These are phyloP conservation scores for Tachypleus tridentatus DNA, from an alignment of 1,140 invertebrate species.

Conservation along the genomic window DNA sequence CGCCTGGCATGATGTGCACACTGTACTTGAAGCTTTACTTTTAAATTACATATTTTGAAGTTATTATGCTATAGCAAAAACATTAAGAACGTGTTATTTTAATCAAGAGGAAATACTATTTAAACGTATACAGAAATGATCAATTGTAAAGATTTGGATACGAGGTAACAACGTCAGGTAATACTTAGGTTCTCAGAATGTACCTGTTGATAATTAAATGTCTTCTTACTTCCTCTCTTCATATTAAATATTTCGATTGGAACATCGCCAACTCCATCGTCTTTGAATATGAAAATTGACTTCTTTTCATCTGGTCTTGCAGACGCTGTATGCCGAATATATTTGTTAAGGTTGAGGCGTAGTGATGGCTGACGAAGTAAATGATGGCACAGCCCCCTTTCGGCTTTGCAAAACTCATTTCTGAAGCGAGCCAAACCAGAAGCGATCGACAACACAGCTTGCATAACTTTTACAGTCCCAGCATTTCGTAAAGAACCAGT, in stretches of 20 bases:
- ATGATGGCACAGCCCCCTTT: constrained; percentile 27
- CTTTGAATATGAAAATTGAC: constrained; percentile 31
- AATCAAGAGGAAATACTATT: no score
- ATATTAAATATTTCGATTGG: constrained; percentile 35
- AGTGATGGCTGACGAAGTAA: constrained; percentile 29
- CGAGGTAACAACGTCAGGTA: no score
- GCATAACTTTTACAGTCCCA: constrained; percentile 35
- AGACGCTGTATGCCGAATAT: constrained; percentile 27
- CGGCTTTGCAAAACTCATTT: constrained; percentile 26
- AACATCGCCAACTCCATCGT: constrained; percentile 32
- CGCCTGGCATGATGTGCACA: no score
- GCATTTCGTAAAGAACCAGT: constrained; percentile 30
- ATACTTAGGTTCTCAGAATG: no score
- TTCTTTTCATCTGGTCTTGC: constrained; percentile 27
- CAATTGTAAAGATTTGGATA: no score
- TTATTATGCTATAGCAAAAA: no score
- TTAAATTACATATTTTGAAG: no score
- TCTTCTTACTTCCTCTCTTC: constrained; percentile 24
- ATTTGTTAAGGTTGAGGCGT: constrained; percentile 29
- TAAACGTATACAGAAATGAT: no score
- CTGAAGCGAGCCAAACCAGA: constrained; percentile 27
- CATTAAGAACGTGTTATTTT: no score
- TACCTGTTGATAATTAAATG: constrained; percentile 17
- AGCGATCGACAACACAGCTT: constrained; percentile 29
- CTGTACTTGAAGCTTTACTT: no score